These are phyloP conservation scores for Smutsia gigantea DNA, from an alignment of 2,797 vertebrate genomes.

Conservation along the genomic window DNA sequence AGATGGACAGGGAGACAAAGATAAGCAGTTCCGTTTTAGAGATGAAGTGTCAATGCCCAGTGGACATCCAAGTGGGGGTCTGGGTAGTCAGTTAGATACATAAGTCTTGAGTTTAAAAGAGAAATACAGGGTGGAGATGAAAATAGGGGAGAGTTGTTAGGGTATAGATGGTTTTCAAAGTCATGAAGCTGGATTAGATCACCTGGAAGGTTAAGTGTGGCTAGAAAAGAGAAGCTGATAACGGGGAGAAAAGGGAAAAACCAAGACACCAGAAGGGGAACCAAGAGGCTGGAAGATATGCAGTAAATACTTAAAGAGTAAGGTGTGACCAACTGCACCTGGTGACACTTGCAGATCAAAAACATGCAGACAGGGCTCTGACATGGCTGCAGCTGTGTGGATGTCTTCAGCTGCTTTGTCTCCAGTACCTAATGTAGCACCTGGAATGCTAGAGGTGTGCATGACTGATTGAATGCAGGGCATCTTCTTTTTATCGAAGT, in stretches of 20 bases:
- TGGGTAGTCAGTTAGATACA: neutral
- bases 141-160: neutral
- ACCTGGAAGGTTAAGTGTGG: neutral
- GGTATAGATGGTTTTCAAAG: neutral
- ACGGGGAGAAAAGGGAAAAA: neutral
- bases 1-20: accelerated
- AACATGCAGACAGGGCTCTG: neutral
- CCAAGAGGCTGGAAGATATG: neutral
- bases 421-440: neutral
- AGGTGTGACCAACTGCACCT: accelerated
- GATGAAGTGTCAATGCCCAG: neutral
- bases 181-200: neutral
- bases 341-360: neutral
- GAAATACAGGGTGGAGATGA: neutral
- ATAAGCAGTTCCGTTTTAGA: neutral
- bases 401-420: neutral
- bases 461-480: too few relatives aligned
- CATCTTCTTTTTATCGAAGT: too few relatives aligned
- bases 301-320: neutral
- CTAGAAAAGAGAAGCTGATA: neutral
- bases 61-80: neutral
- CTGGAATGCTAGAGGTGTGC: neutral
- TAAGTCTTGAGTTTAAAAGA: neutral
- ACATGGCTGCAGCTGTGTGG: neutral
- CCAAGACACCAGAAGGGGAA: neutral